These are phyloP conservation scores for Dynastes tityus DNA, from an alignment of 2,888 invertebrate species.

Conservation along the genomic window DNA sequence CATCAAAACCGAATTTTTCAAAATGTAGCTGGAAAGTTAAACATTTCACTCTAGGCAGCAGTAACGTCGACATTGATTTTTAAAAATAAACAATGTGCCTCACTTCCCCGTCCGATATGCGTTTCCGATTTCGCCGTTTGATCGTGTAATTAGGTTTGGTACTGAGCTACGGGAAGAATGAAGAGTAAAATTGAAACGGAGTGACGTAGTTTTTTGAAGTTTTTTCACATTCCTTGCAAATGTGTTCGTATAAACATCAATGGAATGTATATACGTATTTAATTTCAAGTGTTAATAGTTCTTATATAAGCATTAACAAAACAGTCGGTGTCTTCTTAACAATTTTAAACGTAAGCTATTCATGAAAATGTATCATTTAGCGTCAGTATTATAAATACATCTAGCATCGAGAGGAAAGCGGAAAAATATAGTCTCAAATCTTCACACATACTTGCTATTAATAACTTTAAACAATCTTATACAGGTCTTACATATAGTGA, in stretches of 20 bases:
- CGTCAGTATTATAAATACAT: too few relatives aligned
- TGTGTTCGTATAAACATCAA: slow-evolving; percentile 4
- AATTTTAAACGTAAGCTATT: slow-evolving; percentile 2
- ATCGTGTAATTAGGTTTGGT: slow-evolving; percentile 15
- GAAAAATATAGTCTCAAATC: too few relatives aligned
- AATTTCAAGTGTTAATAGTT: background rate
- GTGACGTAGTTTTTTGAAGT: slow-evolving; percentile 2
- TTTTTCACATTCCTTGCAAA: slow-evolving; percentile 1
- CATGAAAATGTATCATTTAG: background rate
- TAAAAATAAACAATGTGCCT: slow-evolving; percentile 15
- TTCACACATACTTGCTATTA: too few relatives aligned
- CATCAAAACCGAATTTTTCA: slow-evolving; percentile 44
- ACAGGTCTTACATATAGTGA: too few relatives aligned
- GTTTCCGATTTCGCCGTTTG: slow-evolving; percentile 27
- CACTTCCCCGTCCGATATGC: slow-evolving; percentile 7
- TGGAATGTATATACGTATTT: slow-evolving; percentile 7
- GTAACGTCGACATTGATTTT: slow-evolving; percentile 36
- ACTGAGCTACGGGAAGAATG: slow-evolving; percentile 1
- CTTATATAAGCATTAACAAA: background rate
- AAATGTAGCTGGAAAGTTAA: slow-evolving; percentile 35
- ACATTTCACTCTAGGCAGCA: slow-evolving; percentile 32
- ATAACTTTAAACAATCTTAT: too few relatives aligned
- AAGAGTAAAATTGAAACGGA: background rate
- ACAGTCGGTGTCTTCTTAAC: background rate
- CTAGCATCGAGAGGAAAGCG: too few relatives aligned